Evolutionary conservation across 2,113 vertebrate genomes (phyloP), one percentile per base, ranked within the genome.

Genomic region (Hemibagrus wyckioides): DNA sequence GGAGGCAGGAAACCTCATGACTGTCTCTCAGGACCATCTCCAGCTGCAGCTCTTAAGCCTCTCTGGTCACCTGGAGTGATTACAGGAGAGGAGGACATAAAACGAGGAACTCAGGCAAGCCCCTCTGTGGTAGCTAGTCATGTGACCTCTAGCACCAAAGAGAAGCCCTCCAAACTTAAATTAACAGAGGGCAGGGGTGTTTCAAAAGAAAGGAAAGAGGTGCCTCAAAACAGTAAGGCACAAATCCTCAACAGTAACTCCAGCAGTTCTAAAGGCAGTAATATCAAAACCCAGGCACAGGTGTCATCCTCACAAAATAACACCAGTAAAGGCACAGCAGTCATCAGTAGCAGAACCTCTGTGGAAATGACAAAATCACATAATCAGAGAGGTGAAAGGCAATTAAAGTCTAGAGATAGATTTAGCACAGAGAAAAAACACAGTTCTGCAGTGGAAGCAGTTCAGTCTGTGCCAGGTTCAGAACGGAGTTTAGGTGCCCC

Each of bases 81-180:
- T 44, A 87, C 84, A 8, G 93, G 93, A 54, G 95, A 94, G 6
- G 94, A 95, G n/a, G 87, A 90, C 48, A 89, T 91, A 57, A 95
- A 94, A 89, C 93, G 91, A 85, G 91, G 91, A 80, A 91, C 93
- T 56, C 90, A 91, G 90, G 89, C 89, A 65, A 90, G 90, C 39
- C 86, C 91, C 80, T 84, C 90, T 83, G 87, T 88, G 5, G 84
- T 44, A 36, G 52, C 86, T 75, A 61, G 82, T 87, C 87, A 85
- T 69, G 83, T 90, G 86, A 90, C 92, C 59, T 88, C 93, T 90
- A 92, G 86, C 84, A 73, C 94, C 92, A 96, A 95, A 95, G 95
- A 96, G 83, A 95, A 94, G 89, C 92, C 92, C 30, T 91, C 93
- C 91, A 95, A 95, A 94, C 91, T 93, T 44, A 94, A 94, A 89